These are phyloP conservation scores for Pemphigus obesinymphae DNA, from an alignment of 1,140 invertebrate species.

Conservation along the genomic window DNA sequence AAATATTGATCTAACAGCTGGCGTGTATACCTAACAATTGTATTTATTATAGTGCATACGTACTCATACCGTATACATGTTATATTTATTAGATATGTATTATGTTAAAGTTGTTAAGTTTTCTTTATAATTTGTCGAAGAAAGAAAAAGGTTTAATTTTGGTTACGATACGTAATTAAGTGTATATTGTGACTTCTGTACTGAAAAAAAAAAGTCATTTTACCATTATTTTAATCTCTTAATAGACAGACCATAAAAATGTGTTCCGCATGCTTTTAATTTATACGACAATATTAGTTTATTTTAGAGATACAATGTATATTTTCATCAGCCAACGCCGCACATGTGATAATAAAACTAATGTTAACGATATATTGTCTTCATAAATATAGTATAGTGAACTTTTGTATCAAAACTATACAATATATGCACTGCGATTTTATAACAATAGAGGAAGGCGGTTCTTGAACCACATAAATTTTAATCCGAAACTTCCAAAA, in stretches of 20 bases:
- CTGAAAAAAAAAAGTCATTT: background rate
- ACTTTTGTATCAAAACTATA: background rate
- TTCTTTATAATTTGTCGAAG: too few relatives aligned
- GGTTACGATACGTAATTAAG: too few relatives aligned
- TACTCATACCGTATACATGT: too few relatives aligned
- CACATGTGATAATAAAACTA: conserved; percentile 11
- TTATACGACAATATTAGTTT: background rate
- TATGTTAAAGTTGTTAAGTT: too few relatives aligned
- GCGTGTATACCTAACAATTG: too few relatives aligned
- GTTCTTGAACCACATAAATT: background rate
- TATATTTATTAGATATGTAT: too few relatives aligned
- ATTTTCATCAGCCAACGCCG: background rate
- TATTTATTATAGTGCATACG: too few relatives aligned
- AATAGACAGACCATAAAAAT: background rate
- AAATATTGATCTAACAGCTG: too few relatives aligned
- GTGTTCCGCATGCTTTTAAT: background rate
- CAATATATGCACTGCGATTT: background rate
- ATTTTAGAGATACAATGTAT: background rate
- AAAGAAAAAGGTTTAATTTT: too few relatives aligned
- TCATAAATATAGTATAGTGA: conserved; percentile 10
- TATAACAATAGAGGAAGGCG: background rate
- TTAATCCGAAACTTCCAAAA: background rate
- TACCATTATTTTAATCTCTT: background rate
- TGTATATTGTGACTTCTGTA: background rate
- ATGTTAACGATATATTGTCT: background rate